phyloP scores from a whole-genome alignment of 1,140 invertebrate species.

The Habropoda laboriosa region DNA sequence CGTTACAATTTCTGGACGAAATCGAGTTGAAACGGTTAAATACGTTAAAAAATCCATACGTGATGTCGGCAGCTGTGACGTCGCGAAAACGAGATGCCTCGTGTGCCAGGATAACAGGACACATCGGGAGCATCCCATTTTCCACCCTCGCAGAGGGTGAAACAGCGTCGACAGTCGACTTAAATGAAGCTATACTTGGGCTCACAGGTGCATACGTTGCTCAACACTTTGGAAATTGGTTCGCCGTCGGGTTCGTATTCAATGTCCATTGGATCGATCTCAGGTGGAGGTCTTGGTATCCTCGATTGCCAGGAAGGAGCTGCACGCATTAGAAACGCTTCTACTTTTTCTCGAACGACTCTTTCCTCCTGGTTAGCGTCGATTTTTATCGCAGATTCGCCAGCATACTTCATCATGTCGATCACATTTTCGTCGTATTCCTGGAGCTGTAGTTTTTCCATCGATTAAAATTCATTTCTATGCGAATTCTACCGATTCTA shows the following conservation, averaged over 20 bases:
- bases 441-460: constrained; percentile 46
- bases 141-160: background rate
- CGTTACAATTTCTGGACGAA: background rate
- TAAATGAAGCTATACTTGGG: constrained; percentile 62
- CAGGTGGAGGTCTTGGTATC: constrained; percentile 35
- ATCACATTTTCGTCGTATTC: constrained; percentile 62
- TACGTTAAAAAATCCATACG: constrained; percentile 10
- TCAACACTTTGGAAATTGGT: constrained; percentile 54
- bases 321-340: constrained; percentile 65
- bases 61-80: constrained; percentile 59
- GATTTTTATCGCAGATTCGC: constrained; percentile 62
- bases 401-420: constrained; percentile 67
- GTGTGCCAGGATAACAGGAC: constrained; percentile 61
- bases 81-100: constrained; percentile 68
- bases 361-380: constrained; percentile 60
- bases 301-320: constrained; percentile 54
- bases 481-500: background rate
- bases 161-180: background rate
- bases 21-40: background rate
- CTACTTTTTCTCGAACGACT: constrained; percentile 65
- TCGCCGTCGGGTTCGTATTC: constrained; percentile 74
- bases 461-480: background rate
- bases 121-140: constrained; percentile 22
- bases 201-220: constrained; percentile 61
- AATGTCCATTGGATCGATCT: constrained; percentile 58